These are phyloP conservation scores for Ornithoptera alexandrae DNA, from an alignment of 2,888 invertebrate genomes.

Conservation along the genomic window DNA sequence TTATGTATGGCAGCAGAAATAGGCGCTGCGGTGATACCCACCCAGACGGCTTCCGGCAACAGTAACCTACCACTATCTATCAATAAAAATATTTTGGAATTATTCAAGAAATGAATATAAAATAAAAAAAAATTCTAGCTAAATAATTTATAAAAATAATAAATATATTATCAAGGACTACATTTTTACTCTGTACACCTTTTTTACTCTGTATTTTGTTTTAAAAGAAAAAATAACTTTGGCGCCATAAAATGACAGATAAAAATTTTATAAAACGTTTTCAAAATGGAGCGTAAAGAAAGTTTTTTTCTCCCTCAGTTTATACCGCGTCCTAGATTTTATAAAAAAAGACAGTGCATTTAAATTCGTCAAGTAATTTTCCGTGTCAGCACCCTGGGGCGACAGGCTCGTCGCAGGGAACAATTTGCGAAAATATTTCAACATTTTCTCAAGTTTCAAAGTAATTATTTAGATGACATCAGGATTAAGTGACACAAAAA, in stretches of 20 bases:
- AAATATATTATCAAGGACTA: too few relatives aligned
- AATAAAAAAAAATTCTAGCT: too few relatives aligned
- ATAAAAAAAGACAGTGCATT: conserved; percentile 36
- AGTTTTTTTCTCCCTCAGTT: conserved; percentile 1
- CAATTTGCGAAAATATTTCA: conserved; percentile 12
- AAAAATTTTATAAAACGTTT: conserved; percentile 13
- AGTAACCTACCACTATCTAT: too few relatives aligned
- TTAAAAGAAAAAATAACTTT: conserved; percentile 1
- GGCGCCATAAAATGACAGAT: conserved; percentile 6
- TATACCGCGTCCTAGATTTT: conserved; percentile 29
- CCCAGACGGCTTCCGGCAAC: too few relatives aligned
- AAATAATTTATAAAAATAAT: too few relatives aligned
- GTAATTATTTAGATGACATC: conserved; percentile 1
- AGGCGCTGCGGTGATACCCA: too few relatives aligned
- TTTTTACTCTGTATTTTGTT: background rate
- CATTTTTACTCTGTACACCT: too few relatives aligned
- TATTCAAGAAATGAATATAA: too few relatives aligned
- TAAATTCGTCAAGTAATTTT: conserved; percentile 38
- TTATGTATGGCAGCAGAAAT: too few relatives aligned
- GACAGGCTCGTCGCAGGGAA: conserved; percentile 6
- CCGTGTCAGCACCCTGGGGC: conserved; percentile 32
- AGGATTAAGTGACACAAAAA: background rate
- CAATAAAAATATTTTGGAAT: too few relatives aligned
- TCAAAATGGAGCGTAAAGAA: conserved; percentile 14
- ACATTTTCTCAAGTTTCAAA: background rate